Base-by-base conservation (phyloP, 2,797 vertebrate genomes). In the Arremon brunneinucha region DNA sequence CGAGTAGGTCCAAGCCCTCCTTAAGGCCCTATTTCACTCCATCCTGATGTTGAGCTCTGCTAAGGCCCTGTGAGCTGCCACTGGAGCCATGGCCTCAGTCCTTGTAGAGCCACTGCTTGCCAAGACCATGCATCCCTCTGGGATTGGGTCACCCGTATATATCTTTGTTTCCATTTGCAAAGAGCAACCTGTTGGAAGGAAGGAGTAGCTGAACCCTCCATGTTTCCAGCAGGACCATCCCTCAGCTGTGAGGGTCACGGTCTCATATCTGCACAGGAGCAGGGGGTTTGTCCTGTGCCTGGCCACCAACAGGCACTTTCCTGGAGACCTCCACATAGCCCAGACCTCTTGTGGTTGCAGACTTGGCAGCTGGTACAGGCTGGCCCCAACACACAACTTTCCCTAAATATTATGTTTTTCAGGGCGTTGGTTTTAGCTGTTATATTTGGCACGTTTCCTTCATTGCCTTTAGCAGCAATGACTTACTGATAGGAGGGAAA, bases 371-470 rank as follows among this genome's bases (percentile, higher is more conserved):
- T 82, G 87, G 72, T 16, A 37, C 34, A 63, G 85, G 46, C 60
- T 10, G 13, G 46, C 39, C 44, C 53, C 30, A 77, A 14, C 37
- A 35, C 28, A 41, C 59, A 63, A 65, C 55, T 92, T 81, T 86
- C 39, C 27, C 50, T 95, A 97, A 97, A 97, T 97, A 97, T 96
- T 97, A 91, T 96, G 95, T 62, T 97, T 97, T 97, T 96, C 95
- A 96, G 91, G 84, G 86, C 97, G 92, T 94, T 97, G 90, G 88
- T 95, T 97, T 97, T 94, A 96, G 92, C 93, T 96, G 94, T 97
- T 97, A 86, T 83, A 87, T 76, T 97, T 98, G 97, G 97, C 97
- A 94, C 57, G 22, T 76, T 88, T 97, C 80, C 95, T 96, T 79
- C 55, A 60, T 39, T 96, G 96, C 96, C 93, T 97, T 96, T 94